These are phyloP conservation scores for Hoplostethus atlanticus DNA, from an alignment of 2,797 vertebrate genomes.

Conservation along the genomic window DNA sequence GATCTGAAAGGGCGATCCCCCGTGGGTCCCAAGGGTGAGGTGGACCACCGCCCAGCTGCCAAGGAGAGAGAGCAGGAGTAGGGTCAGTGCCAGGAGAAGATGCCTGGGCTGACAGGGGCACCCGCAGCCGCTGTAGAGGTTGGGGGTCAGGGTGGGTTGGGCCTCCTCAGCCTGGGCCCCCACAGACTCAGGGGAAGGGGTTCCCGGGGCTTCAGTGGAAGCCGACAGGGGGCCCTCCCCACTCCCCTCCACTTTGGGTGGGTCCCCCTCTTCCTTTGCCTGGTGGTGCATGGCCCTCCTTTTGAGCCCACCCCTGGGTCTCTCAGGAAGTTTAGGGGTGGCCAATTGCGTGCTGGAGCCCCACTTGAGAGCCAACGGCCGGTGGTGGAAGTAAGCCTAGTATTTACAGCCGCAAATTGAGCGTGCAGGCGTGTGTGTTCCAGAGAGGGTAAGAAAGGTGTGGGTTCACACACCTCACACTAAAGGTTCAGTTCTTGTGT, in stretches of 20 bases:
- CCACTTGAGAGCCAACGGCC: conserved; percentile 26
- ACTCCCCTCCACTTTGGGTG: conserved; percentile 56
- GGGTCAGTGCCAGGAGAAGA: conserved; percentile 78
- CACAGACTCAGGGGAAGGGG: conserved; percentile 48
- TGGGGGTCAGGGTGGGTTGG: conserved; percentile 64
- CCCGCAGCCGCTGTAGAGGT: conserved; percentile 45
- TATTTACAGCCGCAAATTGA: conserved; percentile 16
- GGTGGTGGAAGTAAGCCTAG: not conserved
- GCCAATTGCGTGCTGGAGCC: conserved; percentile 29
- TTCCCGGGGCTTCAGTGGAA: conserved; percentile 55
- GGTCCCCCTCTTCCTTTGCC: conserved; percentile 64
- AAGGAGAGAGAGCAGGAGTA: conserved; percentile 86
- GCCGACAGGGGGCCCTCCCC: conserved; percentile 54
- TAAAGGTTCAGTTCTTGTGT: conserved; percentile 34
- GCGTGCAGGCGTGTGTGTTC: conserved; percentile 38
- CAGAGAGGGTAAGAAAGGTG: conserved; percentile 7
- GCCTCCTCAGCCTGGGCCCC: conserved; percentile 61
- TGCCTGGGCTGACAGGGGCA: conserved; percentile 72
- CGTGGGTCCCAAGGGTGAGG: conserved; percentile 78
- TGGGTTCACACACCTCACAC: conserved; percentile 15
- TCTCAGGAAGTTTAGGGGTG: conserved; percentile 23
- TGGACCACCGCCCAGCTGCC: conserved; percentile 88
- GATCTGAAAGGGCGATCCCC: conserved; percentile 78
- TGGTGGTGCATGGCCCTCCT: conserved; percentile 57
- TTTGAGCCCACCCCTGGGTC: conserved; percentile 44